Evolutionary conservation across 2,888 invertebrate genomes (phyloP).

Genomic region (Allacma fusca): DNA sequence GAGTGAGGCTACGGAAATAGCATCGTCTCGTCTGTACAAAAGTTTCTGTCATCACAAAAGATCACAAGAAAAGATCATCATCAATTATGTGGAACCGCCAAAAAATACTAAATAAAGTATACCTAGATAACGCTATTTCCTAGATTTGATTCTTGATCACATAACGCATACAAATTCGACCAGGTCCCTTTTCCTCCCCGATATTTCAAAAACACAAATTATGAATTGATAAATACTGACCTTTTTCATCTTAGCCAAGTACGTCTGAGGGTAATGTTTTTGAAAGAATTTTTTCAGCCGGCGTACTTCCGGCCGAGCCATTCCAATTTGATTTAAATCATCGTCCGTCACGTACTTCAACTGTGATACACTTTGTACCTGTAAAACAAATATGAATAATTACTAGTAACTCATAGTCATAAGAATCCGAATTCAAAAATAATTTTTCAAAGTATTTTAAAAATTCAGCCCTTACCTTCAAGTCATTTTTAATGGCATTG

Average conservation of each 20-base stretch:
- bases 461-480: conserved; percentile 70
- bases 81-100: too few species aligned
- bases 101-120: too few species aligned
- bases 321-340: conserved; percentile 88
- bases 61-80: too few species aligned
- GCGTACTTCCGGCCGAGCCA: conserved; percentile 94
- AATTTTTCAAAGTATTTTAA: neutral
- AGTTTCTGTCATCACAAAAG: conserved; percentile 67
- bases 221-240: conserved; percentile 64
- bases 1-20: conserved; percentile 53
- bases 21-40: conserved; percentile 69
- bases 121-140: too few species aligned
- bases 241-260: conserved; percentile 89
- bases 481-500: conserved; percentile 76
- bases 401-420: neutral
- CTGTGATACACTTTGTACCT: conserved; percentile 83
- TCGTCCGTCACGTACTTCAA: conserved; percentile 94
- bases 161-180: too few species aligned
- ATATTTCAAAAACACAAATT: too few species aligned
- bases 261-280: conserved; percentile 92
- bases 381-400: conserved; percentile 20
- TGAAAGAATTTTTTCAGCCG: conserved; percentile 92
- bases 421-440: neutral
- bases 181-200: too few species aligned
- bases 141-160: too few species aligned